Evolutionary conservation across 2,797 vertebrate genomes (phyloP), one percentile per base, ranked within the genome.

Genomic region (Hypotaenidia philippensis): DNA sequence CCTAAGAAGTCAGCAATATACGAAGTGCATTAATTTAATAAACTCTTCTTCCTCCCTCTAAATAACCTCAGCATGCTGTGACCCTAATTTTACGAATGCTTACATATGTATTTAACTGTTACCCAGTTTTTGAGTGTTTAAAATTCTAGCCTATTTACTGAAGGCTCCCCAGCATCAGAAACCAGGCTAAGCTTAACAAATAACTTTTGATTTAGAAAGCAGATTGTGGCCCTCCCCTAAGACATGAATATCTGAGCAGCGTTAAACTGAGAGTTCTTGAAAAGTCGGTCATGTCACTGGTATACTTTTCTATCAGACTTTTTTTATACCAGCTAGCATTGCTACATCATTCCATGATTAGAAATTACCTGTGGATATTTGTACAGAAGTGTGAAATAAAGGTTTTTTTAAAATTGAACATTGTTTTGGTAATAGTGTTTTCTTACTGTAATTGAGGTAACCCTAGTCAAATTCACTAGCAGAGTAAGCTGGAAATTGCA

Each of bases 331-430:
- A 97, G 97, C 78, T 96, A 96, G 90, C 87, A 96, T 90, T 95
- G 94, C 97, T 96, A 94, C 93, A 88, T 97, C 96, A 97, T 97
- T 97, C 96, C 97, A 95, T 87, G 34, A 93, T 95, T 95, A 96
- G 96, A 96, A 97, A 96, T 95, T 95, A 96, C 97, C 98, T 98
- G 98, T 98, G 98, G 98, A 98, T 98, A 97, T 98, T 97, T 98
- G 98, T 98, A 98, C 87, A 97, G 96, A 98, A 96, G 95, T 96
- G 94, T 98, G 97, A 98, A 98, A 98, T 98, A 98, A 98, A 98
- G 25, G 95, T 97, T 97, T 52, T 50, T 97, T 94, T 97, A 85
- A 16, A 53, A 95, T 96, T 95, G 97, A 97, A 63, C 71, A 53
- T 65, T 81, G 52, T 82, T 90, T 93, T 95, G 53, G 61, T 87